phyloP scores from a whole-genome alignment of 2,888 invertebrate genomes.

The Mythimna loreyi region DNA sequence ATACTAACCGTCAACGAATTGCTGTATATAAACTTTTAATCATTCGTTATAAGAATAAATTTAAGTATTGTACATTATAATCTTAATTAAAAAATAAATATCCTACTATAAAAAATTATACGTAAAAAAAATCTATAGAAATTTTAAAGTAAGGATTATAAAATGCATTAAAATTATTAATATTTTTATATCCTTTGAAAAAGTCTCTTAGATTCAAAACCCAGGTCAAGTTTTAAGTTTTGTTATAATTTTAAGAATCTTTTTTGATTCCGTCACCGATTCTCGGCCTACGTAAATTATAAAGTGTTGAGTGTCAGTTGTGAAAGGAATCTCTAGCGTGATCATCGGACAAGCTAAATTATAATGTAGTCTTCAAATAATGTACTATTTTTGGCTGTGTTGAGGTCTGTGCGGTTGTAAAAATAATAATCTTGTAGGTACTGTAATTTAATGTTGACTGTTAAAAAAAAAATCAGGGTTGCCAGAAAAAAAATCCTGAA shows the following conservation, averaged over 20 bases:
- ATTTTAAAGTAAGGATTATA: conserved; percentile 8
- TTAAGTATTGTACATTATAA: conserved; percentile 44
- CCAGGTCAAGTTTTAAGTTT: conserved; percentile 3
- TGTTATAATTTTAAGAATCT: conserved; percentile 5
- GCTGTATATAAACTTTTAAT: conserved; percentile 22
- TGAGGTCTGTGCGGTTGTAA: conserved; percentile 69
- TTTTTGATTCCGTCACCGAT: conserved; percentile 11
- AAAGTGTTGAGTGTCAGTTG: conserved; percentile 13
- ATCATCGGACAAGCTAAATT: conserved; percentile 57
- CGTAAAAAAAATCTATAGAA: conserved; percentile 24
- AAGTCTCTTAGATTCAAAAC: background rate
- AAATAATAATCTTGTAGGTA: conserved; percentile 50
- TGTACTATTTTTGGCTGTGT: conserved; percentile 78
- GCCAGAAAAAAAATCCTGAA: background rate
- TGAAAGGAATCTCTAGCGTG: conserved; percentile 42
- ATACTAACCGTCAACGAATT: conserved; percentile 32
- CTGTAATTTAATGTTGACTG: conserved; percentile 23
- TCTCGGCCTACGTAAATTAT: conserved; percentile 34
- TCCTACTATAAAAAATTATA: conserved; percentile 18
- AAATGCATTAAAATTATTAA: background rate
- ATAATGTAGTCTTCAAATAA: conserved; percentile 66
- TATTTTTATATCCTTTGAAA: conserved; percentile 13
- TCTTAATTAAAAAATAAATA: conserved; percentile 34
- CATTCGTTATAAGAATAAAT: conserved; percentile 30
- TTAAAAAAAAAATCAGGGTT: conserved; percentile 16